Base-by-base conservation (phyloP, 1,140 invertebrate genomes). In the Drosophila cardini region DNA sequence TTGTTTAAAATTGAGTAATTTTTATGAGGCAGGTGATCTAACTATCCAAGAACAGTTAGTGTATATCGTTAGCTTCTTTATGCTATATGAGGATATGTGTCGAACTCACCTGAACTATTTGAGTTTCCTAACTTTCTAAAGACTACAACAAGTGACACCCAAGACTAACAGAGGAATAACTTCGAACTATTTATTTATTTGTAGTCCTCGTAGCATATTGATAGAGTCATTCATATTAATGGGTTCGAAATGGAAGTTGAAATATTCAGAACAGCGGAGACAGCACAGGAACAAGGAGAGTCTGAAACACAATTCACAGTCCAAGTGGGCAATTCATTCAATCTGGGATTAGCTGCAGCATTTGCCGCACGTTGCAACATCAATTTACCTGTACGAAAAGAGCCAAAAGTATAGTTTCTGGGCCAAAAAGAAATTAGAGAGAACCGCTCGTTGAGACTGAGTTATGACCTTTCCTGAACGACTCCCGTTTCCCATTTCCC, bases 321-420 rank as follows among this genome's bases (percentile, higher is more conserved):
- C 48, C 78, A 76, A 75, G 78, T 83, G 80, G 64, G 71, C 80
- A 84, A 84, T 80, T 85, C 81, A 86, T 85, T 74, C 57, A 76
- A 63, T 70, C 57, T 18, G 65, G 82, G 78, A 85, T 85, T 84
- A 84, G 81, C 78, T 55, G 42, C 9, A 70, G 63, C 56, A 40
- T 56, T 57, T 60, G 57, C 58, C 69, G 38, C 74, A 71, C 65
- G 46, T 76, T 32, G 55, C 50, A 43, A 61, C 81, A 85, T 85
- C 78, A 85, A 85, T 85, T 80, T 75, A 26, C 34, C 63, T 50
- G 81, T 73, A 80, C 80, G 82, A 73, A 70, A 85, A 65, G 63
- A 72, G 60, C 56, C 65, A 55, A 32, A 67, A 77, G 69, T 82
- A 65, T 73, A 85, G 63, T 71, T 63, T 68, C 42, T 50, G 61